These are phyloP conservation scores for Macropus fuliginosus DNA, from an alignment of 2,797 vertebrate species.

Conservation along the genomic window DNA sequence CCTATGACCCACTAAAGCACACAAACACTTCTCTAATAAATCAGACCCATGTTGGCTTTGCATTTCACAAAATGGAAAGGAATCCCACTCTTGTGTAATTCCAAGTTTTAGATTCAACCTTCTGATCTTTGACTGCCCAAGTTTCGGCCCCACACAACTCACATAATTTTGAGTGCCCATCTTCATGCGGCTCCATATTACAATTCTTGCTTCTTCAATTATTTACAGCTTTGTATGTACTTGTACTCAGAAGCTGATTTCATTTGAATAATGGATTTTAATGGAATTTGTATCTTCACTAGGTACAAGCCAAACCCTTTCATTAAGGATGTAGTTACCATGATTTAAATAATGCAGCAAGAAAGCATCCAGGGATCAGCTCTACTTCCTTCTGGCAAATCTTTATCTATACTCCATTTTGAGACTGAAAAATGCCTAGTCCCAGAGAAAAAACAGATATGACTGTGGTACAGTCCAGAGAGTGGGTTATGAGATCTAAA, in stretches of 20 bases:
- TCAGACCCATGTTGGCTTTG: neutral
- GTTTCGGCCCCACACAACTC: neutral
- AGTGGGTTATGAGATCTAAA: neutral
- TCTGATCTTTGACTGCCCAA: neutral
- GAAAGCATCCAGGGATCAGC: neutral
- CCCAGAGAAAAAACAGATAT: neutral
- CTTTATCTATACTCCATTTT: neutral
- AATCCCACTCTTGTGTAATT: neutral
- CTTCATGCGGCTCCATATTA: neutral
- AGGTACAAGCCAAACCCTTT: neutral
- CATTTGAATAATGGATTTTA: constrained; percentile 68
- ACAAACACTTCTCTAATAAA: neutral
- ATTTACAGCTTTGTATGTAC: constrained; percentile 6
- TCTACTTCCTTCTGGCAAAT: neutral
- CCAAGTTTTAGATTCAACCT: neutral
- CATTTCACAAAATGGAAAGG: neutral
- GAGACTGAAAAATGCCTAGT: neutral
- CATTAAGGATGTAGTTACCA: neutral
- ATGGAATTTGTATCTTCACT: constrained; percentile 63
- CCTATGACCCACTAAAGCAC: neutral
- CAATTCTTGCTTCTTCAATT: neutral
- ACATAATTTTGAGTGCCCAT: neutral
- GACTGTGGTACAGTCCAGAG: neutral
- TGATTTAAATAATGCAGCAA: neutral
- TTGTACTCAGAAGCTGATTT: constrained; percentile 54